Evolutionary conservation across 2,113 vertebrate genomes (phyloP).

Genomic region (Scortum barcoo): DNA sequence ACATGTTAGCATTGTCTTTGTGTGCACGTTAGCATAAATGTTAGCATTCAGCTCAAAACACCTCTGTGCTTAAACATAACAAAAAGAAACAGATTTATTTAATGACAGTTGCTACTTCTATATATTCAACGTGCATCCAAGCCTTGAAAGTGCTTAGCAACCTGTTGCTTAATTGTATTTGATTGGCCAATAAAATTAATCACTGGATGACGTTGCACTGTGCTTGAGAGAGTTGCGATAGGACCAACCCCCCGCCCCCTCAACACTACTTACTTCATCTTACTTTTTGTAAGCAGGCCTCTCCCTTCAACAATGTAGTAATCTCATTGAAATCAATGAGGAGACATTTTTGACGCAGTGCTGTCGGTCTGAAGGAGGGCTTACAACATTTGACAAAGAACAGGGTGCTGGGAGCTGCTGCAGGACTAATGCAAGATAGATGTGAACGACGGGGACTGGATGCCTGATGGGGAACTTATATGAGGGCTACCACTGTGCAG

Average conservation of each 20-base stretch:
- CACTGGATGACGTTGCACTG: not conserved
- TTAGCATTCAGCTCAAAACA: not conserved
- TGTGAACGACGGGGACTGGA: slow-evolving; percentile 34
- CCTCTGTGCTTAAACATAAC: too few species aligned
- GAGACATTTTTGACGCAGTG: slow-evolving; percentile 22
- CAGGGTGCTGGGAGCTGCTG: slow-evolving; percentile 37
- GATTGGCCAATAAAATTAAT: not conserved
- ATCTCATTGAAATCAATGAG: slow-evolving; percentile 7
- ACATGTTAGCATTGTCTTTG: not conserved
- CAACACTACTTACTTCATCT: not conserved
- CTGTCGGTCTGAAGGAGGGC: slow-evolving; percentile 21
- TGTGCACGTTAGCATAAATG: not conserved
- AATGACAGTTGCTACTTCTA: too few species aligned
- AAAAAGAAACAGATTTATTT: too few species aligned
- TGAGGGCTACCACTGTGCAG: slow-evolving; percentile 68
- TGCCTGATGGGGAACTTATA: slow-evolving; percentile 63
- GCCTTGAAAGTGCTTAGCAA: slow-evolving; percentile 1
- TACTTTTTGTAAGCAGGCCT: not conserved
- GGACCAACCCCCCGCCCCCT: not conserved
- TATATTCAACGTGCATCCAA: too few species aligned
- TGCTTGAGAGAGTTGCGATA: slow-evolving; percentile 11
- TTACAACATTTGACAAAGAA: slow-evolving; percentile 44
- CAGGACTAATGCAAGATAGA: slow-evolving; percentile 46
- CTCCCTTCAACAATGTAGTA: slow-evolving; percentile 3
- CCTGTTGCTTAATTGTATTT: not conserved